Evolutionary conservation across 2,797 vertebrate species (phyloP).

Genomic region (Microcaecilia unicolor): DNA sequence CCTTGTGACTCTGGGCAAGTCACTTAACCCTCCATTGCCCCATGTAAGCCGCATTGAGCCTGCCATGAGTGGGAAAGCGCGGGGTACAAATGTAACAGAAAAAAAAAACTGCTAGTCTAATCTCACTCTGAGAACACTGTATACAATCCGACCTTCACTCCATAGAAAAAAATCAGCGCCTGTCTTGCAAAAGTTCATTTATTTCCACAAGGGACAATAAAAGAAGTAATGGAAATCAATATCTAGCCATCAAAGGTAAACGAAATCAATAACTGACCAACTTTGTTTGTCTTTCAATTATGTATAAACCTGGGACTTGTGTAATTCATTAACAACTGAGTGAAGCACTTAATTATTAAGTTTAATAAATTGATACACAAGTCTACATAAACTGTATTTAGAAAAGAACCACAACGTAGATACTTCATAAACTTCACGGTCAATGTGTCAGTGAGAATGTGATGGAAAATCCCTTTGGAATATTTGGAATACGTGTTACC

Average conservation of each 20-base stretch:
- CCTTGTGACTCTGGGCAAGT: too few relatives aligned
- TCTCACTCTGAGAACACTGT: slow-evolving; percentile 14
- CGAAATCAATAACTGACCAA: not conserved
- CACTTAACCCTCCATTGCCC: too few relatives aligned
- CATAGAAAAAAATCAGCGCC: not conserved
- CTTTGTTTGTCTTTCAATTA: slow-evolving; percentile 21
- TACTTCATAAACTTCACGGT: slow-evolving; percentile 36
- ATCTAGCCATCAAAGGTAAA: too few relatives aligned
- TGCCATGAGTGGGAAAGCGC: too few relatives aligned
- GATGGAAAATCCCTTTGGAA: slow-evolving; percentile 20
- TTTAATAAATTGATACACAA: slow-evolving; percentile 36
- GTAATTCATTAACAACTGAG: slow-evolving; percentile 40
- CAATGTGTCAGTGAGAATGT: too few relatives aligned
- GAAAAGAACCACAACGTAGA: slow-evolving; percentile 26
- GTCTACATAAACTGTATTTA: too few relatives aligned
- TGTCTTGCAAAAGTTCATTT: not conserved
- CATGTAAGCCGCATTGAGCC: too few relatives aligned
- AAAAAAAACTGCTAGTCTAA: too few relatives aligned
- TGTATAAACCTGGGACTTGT: slow-evolving; percentile 21
- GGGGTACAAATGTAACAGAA: too few relatives aligned
- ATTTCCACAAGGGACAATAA: slow-evolving; percentile 1
- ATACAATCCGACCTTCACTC: too few relatives aligned
- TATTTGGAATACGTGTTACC: slow-evolving; percentile 16
- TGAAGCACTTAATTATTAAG: slow-evolving; percentile 38
- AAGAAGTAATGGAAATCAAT: too few relatives aligned